Conservation (phyloP, 2,113 vertebrate species). For the Ondatra zibethicus region DNA sequence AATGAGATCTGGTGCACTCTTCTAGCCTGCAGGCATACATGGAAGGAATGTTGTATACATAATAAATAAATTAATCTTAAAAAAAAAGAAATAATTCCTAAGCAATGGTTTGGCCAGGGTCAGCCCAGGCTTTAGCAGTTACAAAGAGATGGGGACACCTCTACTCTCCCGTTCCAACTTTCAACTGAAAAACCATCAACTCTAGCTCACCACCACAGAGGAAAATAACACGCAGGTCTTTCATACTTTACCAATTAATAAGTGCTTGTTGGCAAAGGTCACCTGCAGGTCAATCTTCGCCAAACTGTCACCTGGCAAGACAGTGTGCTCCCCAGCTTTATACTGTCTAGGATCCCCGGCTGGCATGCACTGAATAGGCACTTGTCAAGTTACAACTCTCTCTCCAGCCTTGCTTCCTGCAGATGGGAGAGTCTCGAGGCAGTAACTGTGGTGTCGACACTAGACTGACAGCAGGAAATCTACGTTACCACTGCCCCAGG, state of each 20-base stretch:
- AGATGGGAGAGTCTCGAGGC: constrained; percentile 53
- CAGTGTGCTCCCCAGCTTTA: background rate
- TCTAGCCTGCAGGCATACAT: no score
- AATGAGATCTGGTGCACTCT: no score
- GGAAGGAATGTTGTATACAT: no score
- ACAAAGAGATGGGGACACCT: background rate
- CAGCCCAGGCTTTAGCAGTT: background rate
- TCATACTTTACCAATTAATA: background rate
- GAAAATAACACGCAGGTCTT: background rate
- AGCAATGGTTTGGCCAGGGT: background rate
- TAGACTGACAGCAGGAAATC: background rate
- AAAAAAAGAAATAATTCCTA: background rate
- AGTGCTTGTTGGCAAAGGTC: background rate
- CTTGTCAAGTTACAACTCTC: constrained; percentile 52
- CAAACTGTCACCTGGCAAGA: background rate
- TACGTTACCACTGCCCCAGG: constrained; percentile 41
- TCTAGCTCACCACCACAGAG: background rate
- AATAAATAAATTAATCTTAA: no score
- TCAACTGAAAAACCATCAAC: background rate
- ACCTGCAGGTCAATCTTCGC: background rate
- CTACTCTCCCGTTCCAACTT: background rate
- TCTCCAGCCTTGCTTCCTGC: background rate
- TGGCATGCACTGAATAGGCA: constrained; percentile 16
- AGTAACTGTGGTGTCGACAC: background rate
- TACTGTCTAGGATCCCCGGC: background rate